A percentile compares a stretch with the other conserved stretches of the same genome.
Conservation (phyloP, 2,113 vertebrate species). For the Henicopernis longicauda region DNA sequence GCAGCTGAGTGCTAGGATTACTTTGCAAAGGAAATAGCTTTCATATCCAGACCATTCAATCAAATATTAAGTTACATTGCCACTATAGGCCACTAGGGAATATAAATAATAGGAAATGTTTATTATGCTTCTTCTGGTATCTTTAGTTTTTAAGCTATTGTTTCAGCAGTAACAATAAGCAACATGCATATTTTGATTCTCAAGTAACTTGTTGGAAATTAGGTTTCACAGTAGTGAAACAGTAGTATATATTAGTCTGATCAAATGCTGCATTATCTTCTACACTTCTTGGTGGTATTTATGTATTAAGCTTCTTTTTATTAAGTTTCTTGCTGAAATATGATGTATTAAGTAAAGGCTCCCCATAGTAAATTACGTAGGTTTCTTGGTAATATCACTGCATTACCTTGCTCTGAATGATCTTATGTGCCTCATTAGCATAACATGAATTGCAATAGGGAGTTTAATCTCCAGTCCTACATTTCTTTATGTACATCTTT, state of each 20-base stretch:
- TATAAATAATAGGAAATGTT: conserved; percentile 13
- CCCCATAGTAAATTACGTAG: conserved; percentile 36
- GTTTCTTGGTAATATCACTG: conserved; percentile 23
- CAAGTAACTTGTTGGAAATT: conserved; percentile 10
- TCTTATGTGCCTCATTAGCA: conserved; percentile 31
- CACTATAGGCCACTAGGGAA: not conserved
- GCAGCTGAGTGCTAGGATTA: not conserved
- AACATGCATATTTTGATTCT: not conserved
- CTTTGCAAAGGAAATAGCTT: conserved; percentile 26
- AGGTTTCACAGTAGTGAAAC: not conserved
- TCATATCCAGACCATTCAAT: not conserved
- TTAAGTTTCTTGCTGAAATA: conserved; percentile 56
- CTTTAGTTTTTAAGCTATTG: conserved; percentile 11
- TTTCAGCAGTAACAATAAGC: conserved; percentile 15
- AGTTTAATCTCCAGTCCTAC: conserved; percentile 18
- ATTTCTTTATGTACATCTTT: not conserved
- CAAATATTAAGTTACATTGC: conserved; percentile 8
- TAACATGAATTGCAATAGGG: conserved; percentile 23
- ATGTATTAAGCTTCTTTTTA: conserved; percentile 49
- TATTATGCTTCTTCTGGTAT: not conserved
- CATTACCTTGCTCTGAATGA: conserved; percentile 6
- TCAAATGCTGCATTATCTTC: conserved; percentile 29
- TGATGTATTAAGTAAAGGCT: conserved; percentile 38
- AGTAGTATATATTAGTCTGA: conserved; percentile 6
- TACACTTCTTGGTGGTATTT: not conserved